Evolutionary conservation across 2,888 invertebrate species (phyloP).

Genomic region (Microctonus hyperodae): DNA sequence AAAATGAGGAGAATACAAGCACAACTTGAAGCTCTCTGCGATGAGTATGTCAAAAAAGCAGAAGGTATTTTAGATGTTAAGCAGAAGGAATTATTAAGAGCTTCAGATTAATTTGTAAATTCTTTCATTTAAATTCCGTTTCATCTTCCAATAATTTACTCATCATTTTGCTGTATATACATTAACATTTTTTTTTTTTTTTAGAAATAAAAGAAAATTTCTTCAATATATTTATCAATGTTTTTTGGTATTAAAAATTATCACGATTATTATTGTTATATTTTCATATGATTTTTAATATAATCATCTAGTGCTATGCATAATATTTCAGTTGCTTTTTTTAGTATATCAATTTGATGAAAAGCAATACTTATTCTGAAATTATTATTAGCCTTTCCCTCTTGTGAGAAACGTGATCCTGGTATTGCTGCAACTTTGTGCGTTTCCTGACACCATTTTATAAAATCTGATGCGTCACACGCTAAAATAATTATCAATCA

Average conservation of each 20-base stretch:
- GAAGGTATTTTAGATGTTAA: constrained; percentile 74
- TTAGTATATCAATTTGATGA: constrained; percentile 59
- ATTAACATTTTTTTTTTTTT: not conserved
- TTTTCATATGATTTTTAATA: constrained; percentile 36
- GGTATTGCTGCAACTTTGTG: constrained; percentile 64
- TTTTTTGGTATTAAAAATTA: too few species aligned
- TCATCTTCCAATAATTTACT: not conserved
- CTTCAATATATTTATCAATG: not conserved
- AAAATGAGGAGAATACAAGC: constrained; percentile 71
- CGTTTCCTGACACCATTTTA: constrained; percentile 60
- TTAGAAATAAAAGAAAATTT: too few species aligned
- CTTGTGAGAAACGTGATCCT: constrained; percentile 62
- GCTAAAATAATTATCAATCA: constrained; percentile 43
- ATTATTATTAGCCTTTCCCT: constrained; percentile 57
- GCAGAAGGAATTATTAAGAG: constrained; percentile 77
- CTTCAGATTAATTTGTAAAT: constrained; percentile 31
- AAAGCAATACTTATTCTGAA: constrained; percentile 66
- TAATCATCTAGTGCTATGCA: constrained; percentile 60
- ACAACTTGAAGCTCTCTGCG: constrained; percentile 75
- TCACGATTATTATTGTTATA: too few species aligned
- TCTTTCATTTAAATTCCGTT: not conserved
- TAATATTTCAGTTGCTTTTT: constrained; percentile 57
- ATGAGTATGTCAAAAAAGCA: constrained; percentile 72
- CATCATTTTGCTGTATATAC: not conserved
- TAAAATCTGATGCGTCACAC: constrained; percentile 60